A percentile compares a stretch with the other conserved stretches of the same genome.
Evolutionary conservation across 2,888 invertebrate genomes (phyloP).

Genomic region (Mesochorus sp.): DNA sequence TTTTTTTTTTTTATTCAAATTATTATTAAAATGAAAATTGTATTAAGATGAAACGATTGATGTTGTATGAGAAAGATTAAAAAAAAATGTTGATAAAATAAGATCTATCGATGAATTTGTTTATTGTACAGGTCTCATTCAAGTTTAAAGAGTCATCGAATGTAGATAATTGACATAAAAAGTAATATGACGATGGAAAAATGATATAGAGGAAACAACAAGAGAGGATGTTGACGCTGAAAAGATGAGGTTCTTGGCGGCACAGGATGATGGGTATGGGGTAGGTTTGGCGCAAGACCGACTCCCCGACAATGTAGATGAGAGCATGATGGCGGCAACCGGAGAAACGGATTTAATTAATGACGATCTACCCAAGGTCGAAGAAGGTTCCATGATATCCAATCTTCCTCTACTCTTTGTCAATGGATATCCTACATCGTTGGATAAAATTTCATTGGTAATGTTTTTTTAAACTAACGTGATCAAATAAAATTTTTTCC

Average conservation of each 20-base stretch:
- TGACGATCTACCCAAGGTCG: slow-evolving; percentile 67
- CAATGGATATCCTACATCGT: slow-evolving; percentile 87
- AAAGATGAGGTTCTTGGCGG: slow-evolving; percentile 77
- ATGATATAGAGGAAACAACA: slow-evolving; percentile 33
- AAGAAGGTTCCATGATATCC: slow-evolving; percentile 85
- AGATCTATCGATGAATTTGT: too few species aligned
- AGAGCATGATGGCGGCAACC: slow-evolving; percentile 74
- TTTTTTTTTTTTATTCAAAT: too few species aligned
- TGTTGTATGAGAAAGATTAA: too few species aligned
- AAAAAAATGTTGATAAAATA: too few species aligned
- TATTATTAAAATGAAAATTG: too few species aligned
- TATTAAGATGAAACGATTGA: too few species aligned
- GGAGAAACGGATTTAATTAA: slow-evolving; percentile 71
- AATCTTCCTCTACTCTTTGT: slow-evolving; percentile 89
- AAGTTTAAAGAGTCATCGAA: too few species aligned
- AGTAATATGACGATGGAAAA: slow-evolving; percentile 32
- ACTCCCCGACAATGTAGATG: slow-evolving; percentile 71
- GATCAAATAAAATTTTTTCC: too few species aligned
- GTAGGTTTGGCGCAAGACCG: slow-evolving; percentile 74
- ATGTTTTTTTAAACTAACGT: slow-evolving; percentile 1
- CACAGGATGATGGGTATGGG: slow-evolving; percentile 76
- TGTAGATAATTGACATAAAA: too few species aligned
- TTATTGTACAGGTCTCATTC: too few species aligned
- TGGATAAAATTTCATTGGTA: slow-evolving; percentile 85
- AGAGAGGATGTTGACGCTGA: slow-evolving; percentile 63